A percentile compares a stretch with the other conserved stretches of the same genome.
Evolutionary conservation across 1,140 invertebrate species (phyloP).

Genomic region (Ceratosolen fusciceps): DNA sequence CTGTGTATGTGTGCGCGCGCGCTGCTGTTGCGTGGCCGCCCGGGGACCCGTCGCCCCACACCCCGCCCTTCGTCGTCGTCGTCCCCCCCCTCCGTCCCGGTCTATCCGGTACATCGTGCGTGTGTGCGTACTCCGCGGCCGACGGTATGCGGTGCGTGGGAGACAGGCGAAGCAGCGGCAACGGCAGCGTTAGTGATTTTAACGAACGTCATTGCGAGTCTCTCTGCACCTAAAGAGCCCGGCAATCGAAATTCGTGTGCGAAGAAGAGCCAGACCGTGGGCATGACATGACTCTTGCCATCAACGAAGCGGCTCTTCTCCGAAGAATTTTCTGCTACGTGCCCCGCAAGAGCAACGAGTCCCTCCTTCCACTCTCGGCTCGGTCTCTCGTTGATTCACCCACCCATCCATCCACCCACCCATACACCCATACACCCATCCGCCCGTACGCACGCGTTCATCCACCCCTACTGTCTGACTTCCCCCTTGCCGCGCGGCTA

Average conservation of each 20-base stretch:
- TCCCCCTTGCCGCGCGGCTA: too few species aligned
- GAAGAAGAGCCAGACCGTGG: background rate
- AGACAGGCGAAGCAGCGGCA: background rate
- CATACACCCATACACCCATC: too few species aligned
- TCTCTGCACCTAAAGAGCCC: background rate
- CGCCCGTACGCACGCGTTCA: too few species aligned
- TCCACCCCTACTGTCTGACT: too few species aligned
- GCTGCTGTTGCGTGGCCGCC: background rate
- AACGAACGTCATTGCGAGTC: background rate
- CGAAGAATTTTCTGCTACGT: background rate
- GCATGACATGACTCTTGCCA: background rate
- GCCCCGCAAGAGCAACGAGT: background rate
- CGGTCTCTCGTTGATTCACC: background rate
- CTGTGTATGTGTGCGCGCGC: background rate
- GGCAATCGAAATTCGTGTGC: background rate
- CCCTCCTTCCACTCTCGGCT: background rate
- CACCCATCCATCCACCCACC: too few species aligned
- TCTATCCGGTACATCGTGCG: background rate
- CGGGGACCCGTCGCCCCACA: background rate
- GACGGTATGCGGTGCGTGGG: background rate
- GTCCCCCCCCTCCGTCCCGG: background rate
- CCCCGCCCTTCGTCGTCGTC: background rate
- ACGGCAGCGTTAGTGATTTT: background rate
- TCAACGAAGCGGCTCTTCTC: background rate
- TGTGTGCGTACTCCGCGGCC: background rate